Evolutionary conservation across 1,140 invertebrate species (phyloP).

Genomic region (Forficula auricularia): DNA sequence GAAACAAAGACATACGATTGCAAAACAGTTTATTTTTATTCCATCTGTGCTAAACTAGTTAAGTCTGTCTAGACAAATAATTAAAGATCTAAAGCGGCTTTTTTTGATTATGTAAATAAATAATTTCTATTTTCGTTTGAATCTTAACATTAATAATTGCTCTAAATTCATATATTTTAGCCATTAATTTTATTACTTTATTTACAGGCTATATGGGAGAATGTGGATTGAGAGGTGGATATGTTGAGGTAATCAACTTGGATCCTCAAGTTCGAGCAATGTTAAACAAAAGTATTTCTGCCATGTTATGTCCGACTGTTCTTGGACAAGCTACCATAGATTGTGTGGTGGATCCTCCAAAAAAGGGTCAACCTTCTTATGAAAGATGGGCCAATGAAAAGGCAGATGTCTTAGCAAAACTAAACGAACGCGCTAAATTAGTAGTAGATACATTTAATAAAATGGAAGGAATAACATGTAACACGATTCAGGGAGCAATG

Average conservation of each 20-base stretch:
- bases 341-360: conserved; percentile 63
- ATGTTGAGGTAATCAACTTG: conserved; percentile 77
- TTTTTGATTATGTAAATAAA: neutral
- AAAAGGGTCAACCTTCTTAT: conserved; percentile 66
- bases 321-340: conserved; percentile 57
- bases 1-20: too few relatives aligned
- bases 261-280: conserved; percentile 68
- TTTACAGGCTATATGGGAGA: conserved; percentile 55
- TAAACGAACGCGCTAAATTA: conserved; percentile 60
- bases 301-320: conserved; percentile 84
- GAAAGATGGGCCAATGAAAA: conserved; percentile 62
- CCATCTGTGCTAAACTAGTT: too few relatives aligned
- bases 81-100: too few relatives aligned
- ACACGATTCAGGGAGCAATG: conserved; percentile 57
- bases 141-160: too few relatives aligned
- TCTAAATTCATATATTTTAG: neutral
- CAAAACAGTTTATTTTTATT: too few relatives aligned
- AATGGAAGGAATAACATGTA: conserved; percentile 76
- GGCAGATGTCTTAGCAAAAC: conserved; percentile 52
- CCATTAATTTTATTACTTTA: too few relatives aligned
- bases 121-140: neutral
- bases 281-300: conserved; percentile 86
- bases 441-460: conserved; percentile 81
- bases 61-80: too few relatives aligned
- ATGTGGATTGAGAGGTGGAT: conserved; percentile 89